Conservation (phyloP, 2,888 invertebrate species). For the Microctonus brassicae region DNA sequence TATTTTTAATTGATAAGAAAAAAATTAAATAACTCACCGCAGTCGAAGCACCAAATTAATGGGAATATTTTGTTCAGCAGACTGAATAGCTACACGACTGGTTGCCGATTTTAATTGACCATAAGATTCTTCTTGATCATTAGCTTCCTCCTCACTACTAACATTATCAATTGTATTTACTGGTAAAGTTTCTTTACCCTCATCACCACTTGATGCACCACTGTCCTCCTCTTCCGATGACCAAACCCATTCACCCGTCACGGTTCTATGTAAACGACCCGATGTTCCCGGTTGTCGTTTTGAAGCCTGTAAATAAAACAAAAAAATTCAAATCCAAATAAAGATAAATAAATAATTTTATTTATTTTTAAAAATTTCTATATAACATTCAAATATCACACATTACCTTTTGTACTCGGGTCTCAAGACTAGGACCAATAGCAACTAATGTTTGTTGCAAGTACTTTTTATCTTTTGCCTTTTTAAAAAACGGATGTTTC, state of each 20-base stretch:
- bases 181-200: slow-evolving; percentile 67
- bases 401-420: slow-evolving; percentile 88
- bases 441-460: slow-evolving; percentile 87
- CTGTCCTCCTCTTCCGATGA: slow-evolving; percentile 93
- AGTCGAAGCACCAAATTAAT: slow-evolving; percentile 91
- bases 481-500: slow-evolving; percentile 98
- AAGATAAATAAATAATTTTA: slow-evolving; percentile 14
- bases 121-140: slow-evolving; percentile 62
- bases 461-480: slow-evolving; percentile 94
- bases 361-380: slow-evolving; percentile 22
- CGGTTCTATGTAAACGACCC: slow-evolving; percentile 86
- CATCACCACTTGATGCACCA: slow-evolving; percentile 72
- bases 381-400: neutral
- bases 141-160: slow-evolving; percentile 68
- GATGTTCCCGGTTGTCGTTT: slow-evolving; percentile 88
- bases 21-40: slow-evolving; percentile 73
- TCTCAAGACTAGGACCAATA: slow-evolving; percentile 89
- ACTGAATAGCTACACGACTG: slow-evolving; percentile 57
- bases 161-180: slow-evolving; percentile 70
- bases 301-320: slow-evolving; percentile 71
- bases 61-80: slow-evolving; percentile 68
- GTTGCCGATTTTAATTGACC: slow-evolving; percentile 60
- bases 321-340: slow-evolving; percentile 3
- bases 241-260: slow-evolving; percentile 99
- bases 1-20: neutral